Percentiles rank a stretch among this genome's conserved stretches.
Conservation (phyloP, 1,140 invertebrate species). For the Hormaphis cornu region DNA sequence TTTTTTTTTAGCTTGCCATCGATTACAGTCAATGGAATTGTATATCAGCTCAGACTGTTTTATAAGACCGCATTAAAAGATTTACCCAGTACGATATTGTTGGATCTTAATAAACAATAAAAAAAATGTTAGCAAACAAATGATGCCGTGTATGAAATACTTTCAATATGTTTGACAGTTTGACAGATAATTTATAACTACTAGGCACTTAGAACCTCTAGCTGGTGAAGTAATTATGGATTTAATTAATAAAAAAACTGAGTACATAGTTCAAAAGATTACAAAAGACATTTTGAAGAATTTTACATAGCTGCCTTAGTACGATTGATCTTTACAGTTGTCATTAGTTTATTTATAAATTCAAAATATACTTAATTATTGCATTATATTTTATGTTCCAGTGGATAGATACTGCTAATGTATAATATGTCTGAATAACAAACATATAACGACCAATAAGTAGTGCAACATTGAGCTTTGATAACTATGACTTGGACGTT, state of each 20-base stretch:
- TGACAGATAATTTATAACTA: constrained; percentile 54
- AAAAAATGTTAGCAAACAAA: too few species aligned
- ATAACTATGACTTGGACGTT: too few species aligned
- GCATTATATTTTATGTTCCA: constrained; percentile 41
- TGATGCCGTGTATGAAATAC: too few species aligned
- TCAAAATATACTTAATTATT: background rate
- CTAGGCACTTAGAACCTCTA: constrained; percentile 67
- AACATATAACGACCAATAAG: constrained; percentile 51
- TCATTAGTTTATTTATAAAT: background rate
- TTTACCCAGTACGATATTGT: constrained; percentile 50
- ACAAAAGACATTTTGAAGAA: too few species aligned
- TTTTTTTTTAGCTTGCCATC: constrained; percentile 57
- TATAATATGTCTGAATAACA: constrained; percentile 75
- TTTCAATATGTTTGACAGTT: constrained; percentile 35
- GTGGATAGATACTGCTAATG: constrained; percentile 74
- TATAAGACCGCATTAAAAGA: constrained; percentile 66
- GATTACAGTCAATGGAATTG: constrained; percentile 57
- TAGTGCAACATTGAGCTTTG: background rate
- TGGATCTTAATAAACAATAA: too few species aligned
- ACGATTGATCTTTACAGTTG: too few species aligned
- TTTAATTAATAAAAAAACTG: constrained; percentile 69
- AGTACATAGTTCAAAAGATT: constrained; percentile 60
- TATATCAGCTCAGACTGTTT: constrained; percentile 66
- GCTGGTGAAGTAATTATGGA: constrained; percentile 71
- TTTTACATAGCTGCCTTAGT: too few species aligned